These are phyloP conservation scores for Hesperia comma DNA, from an alignment of 2,888 invertebrate genomes.

Conservation along the genomic window DNA sequence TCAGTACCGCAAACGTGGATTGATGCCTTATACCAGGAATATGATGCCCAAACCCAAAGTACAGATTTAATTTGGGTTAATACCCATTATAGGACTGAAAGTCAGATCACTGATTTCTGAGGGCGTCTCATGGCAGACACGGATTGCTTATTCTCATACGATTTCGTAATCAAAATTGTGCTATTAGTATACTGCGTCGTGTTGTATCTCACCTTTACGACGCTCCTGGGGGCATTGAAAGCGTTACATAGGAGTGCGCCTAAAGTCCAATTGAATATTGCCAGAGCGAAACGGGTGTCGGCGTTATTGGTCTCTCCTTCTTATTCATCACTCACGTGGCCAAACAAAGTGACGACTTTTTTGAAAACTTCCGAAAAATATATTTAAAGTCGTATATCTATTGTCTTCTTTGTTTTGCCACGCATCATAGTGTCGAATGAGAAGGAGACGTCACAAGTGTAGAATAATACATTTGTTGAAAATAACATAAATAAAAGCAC, in stretches of 20 bases:
- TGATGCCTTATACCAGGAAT: no score
- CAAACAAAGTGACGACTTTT: conserved; percentile 29
- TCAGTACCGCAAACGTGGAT: no score
- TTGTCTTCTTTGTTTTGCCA: conserved; percentile 34
- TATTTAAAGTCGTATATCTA: conserved; percentile 4
- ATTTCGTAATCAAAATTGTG: conserved; percentile 17
- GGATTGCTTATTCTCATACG: neutral
- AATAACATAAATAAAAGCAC: conserved; percentile 73
- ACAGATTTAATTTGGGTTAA: no score
- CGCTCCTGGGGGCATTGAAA: neutral
- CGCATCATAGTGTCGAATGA: neutral
- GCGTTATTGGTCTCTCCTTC: conserved; percentile 42
- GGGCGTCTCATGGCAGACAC: neutral
- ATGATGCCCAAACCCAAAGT: no score
- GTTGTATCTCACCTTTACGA: conserved; percentile 1
- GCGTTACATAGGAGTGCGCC: conserved; percentile 8
- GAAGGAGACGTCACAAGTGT: conserved; percentile 9
- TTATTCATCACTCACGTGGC: conserved; percentile 41
- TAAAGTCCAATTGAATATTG: conserved; percentile 14
- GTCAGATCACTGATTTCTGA: no score
- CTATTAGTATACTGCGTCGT: neutral
- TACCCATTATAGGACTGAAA: no score
- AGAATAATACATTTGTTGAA: conserved; percentile 45
- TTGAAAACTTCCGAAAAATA: neutral
- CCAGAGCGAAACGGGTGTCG: conserved; percentile 43